phyloP scores from a whole-genome alignment of 2,888 invertebrate genomes.

The Boloria euphrosyne region DNA sequence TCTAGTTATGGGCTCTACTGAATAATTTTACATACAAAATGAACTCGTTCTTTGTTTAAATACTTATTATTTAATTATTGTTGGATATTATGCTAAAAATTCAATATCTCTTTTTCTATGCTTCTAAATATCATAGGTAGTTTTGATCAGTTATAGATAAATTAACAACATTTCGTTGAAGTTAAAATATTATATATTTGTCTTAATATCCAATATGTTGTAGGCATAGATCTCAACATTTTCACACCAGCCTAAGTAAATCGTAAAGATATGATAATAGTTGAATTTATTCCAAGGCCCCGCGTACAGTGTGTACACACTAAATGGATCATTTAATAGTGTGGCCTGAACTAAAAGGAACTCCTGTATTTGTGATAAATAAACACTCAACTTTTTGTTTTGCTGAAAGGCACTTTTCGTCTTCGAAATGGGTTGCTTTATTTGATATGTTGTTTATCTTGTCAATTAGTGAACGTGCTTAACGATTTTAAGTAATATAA shows the following conservation, averaged over 20 bases:
- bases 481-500: too few relatives aligned
- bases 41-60: too few relatives aligned
- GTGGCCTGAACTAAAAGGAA: slow-evolving; percentile 5
- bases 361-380: background rate
- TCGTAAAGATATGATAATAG: background rate
- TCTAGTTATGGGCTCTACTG: background rate
- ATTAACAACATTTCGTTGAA: too few relatives aligned
- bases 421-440: background rate
- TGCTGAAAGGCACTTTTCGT: background rate
- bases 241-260: too few relatives aligned
- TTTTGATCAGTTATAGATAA: too few relatives aligned
- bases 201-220: too few relatives aligned
- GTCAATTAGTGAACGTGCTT: background rate
- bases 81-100: too few relatives aligned
- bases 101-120: too few relatives aligned
- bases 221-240: too few relatives aligned
- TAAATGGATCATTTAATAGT: slow-evolving; percentile 2
- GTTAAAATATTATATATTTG: too few relatives aligned
- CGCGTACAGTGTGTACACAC: background rate
- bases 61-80: too few relatives aligned
- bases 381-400: slow-evolving; percentile 11
- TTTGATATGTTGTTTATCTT: background rate
- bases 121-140: too few relatives aligned
- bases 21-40: background rate
- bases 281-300: slow-evolving; percentile 1